A percentile compares a stretch with the other conserved stretches of the same genome.
These are phyloP conservation scores for Cololabis saira DNA, from an alignment of 2,113 vertebrate species.

Conservation along the genomic window DNA sequence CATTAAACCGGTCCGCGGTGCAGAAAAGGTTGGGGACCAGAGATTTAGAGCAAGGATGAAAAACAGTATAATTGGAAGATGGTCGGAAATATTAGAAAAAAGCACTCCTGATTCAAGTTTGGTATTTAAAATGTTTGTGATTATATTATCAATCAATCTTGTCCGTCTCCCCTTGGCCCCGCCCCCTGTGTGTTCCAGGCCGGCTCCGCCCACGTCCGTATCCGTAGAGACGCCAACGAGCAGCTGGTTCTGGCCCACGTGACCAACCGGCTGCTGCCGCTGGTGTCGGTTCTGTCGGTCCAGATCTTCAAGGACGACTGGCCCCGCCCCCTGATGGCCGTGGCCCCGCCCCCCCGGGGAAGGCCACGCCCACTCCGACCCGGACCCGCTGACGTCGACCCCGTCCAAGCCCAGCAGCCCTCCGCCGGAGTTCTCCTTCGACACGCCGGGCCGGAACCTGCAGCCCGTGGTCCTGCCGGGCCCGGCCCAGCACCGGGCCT, in stretches of 20 bases:
- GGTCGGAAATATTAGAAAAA: no score
- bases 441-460: conserved; percentile 90
- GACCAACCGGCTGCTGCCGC: conserved; percentile 89
- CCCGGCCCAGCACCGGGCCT: conserved; percentile 76
- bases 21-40: no score
- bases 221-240: conserved; percentile 96
- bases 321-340: conserved; percentile 78
- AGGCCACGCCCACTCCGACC: conserved; percentile 80
- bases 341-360: conserved; percentile 81
- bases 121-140: no score
- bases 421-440: conserved; percentile 94
- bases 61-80: no score
- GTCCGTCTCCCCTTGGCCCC: no score
- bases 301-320: conserved; percentile 99
- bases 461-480: conserved; percentile 85
- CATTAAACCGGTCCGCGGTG: no score
- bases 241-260: conserved; percentile 98
- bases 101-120: no score
- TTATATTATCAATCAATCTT: no score
- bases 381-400: conserved; percentile 89
- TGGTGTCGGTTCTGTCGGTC: conserved; percentile 93
- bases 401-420: conserved; percentile 90
- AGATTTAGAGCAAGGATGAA: no score
- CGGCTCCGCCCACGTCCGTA: conserved; percentile 94
- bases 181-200: conserved; percentile 80